Evolutionary conservation across 2,888 invertebrate genomes (phyloP).

Genomic region (Neoascia interrupta): DNA sequence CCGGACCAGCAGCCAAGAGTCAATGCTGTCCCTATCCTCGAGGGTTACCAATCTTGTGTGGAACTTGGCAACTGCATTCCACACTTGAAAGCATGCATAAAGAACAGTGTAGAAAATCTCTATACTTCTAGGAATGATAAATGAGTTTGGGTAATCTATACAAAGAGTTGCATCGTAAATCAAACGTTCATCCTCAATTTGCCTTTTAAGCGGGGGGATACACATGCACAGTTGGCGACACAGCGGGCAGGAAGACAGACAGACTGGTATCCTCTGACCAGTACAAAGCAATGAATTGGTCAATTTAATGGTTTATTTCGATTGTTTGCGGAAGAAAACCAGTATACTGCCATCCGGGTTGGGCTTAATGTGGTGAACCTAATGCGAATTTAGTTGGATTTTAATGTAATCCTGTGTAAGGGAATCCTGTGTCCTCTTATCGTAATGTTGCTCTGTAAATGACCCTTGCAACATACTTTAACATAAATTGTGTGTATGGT

Average conservation of each 20-base stretch:
- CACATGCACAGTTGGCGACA: conserved; percentile 27
- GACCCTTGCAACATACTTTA: too few species aligned
- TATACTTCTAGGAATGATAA: conserved; percentile 47
- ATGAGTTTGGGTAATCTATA: conserved; percentile 27
- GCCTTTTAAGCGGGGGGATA: conserved; percentile 6
- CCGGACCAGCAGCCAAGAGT: too few species aligned
- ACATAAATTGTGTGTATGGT: too few species aligned
- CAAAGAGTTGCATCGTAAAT: conserved; percentile 49
- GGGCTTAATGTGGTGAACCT: conserved; percentile 40
- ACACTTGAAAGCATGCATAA: too few species aligned
- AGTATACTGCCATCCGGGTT: background rate
- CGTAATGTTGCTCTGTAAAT: too few species aligned
- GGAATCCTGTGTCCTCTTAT: background rate
- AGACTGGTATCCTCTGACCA: conserved; percentile 37
- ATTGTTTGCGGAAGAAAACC: conserved; percentile 38
- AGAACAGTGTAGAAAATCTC: conserved; percentile 23
- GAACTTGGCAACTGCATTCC: conserved; percentile 4
- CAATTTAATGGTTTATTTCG: conserved; percentile 41
- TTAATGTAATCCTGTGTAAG: background rate
- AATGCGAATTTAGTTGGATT: conserved; percentile 43
- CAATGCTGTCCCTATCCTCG: too few species aligned
- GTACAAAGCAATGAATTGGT: conserved; percentile 34
- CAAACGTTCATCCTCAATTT: conserved; percentile 54
- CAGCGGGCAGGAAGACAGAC: conserved; percentile 27
- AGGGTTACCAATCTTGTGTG: too few species aligned